Evolutionary conservation across 2,113 vertebrate genomes (phyloP).

Genomic region (Otolemur garnettii): DNA sequence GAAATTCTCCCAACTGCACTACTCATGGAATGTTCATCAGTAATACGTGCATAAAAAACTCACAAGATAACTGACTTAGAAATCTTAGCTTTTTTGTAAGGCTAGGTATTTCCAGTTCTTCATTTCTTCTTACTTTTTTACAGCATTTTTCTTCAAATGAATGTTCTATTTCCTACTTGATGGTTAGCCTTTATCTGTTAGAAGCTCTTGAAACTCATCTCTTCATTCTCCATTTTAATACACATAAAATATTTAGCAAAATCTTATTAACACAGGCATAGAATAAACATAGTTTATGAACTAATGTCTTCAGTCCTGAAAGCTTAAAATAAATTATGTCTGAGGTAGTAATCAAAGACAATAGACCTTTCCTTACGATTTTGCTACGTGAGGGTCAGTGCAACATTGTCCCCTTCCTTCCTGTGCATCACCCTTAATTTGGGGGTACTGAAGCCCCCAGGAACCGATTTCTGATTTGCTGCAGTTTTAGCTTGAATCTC

Average conservation of each 20-base stretch:
- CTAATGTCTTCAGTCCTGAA: slow-evolving; percentile 30
- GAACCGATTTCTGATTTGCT: background rate
- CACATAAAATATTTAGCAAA: slow-evolving; percentile 63
- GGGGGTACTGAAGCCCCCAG: background rate
- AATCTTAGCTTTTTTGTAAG: slow-evolving; percentile 57
- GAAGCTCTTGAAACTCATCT: slow-evolving; percentile 40
- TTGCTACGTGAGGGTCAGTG: background rate
- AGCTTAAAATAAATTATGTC: slow-evolving; percentile 51
- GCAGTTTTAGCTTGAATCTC: background rate
- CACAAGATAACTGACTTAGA: slow-evolving; percentile 53
- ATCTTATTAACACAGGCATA: slow-evolving; percentile 52
- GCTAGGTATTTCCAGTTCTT: slow-evolving; percentile 8
- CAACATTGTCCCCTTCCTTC: background rate
- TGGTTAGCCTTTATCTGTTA: slow-evolving; percentile 48
- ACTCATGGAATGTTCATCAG: background rate
- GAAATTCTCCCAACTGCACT: slow-evolving; percentile 36
- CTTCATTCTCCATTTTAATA: slow-evolving; percentile 44
- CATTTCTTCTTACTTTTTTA: slow-evolving; percentile 12
- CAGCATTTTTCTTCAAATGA: slow-evolving; percentile 39
- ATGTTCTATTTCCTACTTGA: slow-evolving; percentile 41
- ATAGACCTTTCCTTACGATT: background rate
- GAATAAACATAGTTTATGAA: background rate
- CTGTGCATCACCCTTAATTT: background rate
- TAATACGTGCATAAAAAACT: slow-evolving; percentile 52
- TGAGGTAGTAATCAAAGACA: slow-evolving; percentile 29